These are phyloP conservation scores for Lithophane socia DNA, from an alignment of 2,888 invertebrate genomes.

Conservation along the genomic window DNA sequence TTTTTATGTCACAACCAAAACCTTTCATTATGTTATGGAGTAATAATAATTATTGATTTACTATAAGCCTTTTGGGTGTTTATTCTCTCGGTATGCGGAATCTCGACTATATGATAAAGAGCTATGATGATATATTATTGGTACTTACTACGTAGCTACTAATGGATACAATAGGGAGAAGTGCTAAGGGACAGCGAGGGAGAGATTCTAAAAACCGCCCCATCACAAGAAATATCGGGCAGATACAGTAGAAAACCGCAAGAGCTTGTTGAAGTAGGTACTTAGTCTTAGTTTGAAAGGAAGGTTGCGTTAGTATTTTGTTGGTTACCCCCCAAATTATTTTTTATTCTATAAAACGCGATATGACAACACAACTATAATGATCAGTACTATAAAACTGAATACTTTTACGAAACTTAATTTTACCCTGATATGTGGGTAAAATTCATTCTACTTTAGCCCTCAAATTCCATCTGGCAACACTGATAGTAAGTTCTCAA, in stretches of 20 bases:
- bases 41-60: background rate
- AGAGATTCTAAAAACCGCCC: background rate
- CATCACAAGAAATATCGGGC: background rate
- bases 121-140: background rate
- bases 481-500: conserved; percentile 86
- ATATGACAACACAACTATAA: background rate
- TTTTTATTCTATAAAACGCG: background rate
- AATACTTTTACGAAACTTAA: background rate
- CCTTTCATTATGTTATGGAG: background rate
- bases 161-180: conserved; percentile 11
- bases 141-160: background rate
- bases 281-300: too few species aligned
- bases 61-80: background rate
- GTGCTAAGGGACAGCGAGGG: background rate
- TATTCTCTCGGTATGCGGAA: conserved; percentile 2
- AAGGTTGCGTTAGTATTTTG: background rate
- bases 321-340: background rate
- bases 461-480: conserved; percentile 65
- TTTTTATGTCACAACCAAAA: background rate
- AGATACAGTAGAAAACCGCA: background rate
- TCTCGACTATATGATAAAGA: background rate
- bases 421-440: conserved; percentile 23
- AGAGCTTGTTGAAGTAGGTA: background rate
- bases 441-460: conserved; percentile 55
- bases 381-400: background rate